These are phyloP conservation scores for Arctopsyche grandis DNA, from an alignment of 1,140 invertebrate species.

Conservation along the genomic window DNA sequence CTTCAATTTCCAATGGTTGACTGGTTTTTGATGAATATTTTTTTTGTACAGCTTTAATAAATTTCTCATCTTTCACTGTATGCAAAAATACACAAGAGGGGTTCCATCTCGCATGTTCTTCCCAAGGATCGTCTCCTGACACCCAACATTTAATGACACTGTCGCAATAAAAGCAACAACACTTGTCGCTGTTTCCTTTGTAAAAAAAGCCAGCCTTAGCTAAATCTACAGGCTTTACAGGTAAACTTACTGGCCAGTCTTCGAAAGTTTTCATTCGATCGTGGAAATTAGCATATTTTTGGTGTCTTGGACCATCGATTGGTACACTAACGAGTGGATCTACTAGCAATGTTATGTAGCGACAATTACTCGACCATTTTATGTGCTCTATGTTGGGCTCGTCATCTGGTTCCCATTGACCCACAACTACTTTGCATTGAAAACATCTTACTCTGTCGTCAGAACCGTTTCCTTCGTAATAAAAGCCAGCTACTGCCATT, in stretches of 20 bases:
- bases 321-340: too few relatives aligned
- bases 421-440: not conserved
- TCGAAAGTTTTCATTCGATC: not conserved
- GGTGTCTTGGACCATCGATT: not conserved
- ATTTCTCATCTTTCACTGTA: too few relatives aligned
- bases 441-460: not conserved
- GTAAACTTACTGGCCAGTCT: not conserved
- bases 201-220: not conserved
- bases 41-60: too few relatives aligned
- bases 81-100: not conserved
- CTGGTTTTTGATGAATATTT: too few relatives aligned
- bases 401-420: not conserved
- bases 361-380: not conserved
- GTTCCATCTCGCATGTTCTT: not conserved
- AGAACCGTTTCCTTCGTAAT: not conserved
- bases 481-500: not conserved
- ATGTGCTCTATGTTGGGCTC: not conserved
- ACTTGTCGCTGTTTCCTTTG: not conserved
- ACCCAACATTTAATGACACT: not conserved
- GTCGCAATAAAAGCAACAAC: not conserved
- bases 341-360: not conserved
- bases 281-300: not conserved
- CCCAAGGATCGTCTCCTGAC: not conserved
- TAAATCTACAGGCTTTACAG: not conserved
- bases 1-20: too few relatives aligned